phyloP scores from a whole-genome alignment of 2,113 vertebrate genomes.

The Zingel zingel region DNA sequence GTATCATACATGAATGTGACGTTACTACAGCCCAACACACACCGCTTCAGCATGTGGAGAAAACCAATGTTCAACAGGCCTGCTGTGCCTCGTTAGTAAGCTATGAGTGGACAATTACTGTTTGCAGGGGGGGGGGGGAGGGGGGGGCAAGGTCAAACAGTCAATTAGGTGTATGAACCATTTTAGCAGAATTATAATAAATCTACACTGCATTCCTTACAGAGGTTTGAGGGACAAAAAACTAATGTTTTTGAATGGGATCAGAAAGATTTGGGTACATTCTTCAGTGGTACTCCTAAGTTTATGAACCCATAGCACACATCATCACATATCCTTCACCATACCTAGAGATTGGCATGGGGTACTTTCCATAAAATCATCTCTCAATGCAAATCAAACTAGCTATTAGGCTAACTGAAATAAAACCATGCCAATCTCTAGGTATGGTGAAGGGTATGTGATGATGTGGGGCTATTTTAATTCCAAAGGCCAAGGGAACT shows the following conservation, averaged over 20 bases:
- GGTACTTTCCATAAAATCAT: too few relatives aligned
- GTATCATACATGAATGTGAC: too few relatives aligned
- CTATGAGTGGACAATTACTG: neutral
- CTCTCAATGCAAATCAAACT: too few relatives aligned
- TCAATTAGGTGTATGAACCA: neutral
- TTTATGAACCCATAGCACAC: too few relatives aligned
- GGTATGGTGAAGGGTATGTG: too few relatives aligned
- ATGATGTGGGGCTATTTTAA: too few relatives aligned
- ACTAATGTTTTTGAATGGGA: neutral
- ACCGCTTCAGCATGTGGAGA: neutral
- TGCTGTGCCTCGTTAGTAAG: neutral
- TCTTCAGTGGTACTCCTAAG: too few relatives aligned
- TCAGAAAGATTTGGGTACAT: neutral
- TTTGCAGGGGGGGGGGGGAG: neutral
- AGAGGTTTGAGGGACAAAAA: neutral
- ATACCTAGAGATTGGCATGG: too few relatives aligned
- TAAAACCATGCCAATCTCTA: too few relatives aligned
- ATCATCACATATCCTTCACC: too few relatives aligned
- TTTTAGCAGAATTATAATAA: conserved; percentile 1
- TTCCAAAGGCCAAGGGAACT: too few relatives aligned
- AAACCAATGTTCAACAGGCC: neutral
- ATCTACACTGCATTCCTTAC: neutral
- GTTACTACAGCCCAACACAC: neutral
- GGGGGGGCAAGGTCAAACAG: neutral
- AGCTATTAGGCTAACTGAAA: too few relatives aligned